Evolutionary conservation across 2,888 invertebrate species (phyloP).

Genomic region (Cetonia aurata): DNA sequence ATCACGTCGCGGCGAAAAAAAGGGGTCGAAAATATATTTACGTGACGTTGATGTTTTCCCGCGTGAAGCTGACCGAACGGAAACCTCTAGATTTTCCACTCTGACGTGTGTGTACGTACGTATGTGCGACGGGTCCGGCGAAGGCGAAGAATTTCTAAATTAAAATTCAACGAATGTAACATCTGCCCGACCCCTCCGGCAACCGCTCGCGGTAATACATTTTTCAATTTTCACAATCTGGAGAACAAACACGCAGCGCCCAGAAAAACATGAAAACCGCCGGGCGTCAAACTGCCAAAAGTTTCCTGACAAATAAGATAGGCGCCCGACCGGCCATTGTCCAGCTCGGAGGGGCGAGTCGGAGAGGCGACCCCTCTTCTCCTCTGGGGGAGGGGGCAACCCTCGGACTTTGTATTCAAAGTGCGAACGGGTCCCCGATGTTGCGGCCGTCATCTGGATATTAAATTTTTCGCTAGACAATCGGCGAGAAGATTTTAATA

Average conservation of each 20-base stretch:
- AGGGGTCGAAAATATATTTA: slow-evolving; percentile 35
- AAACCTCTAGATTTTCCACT: slow-evolving; percentile 9
- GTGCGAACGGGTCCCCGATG: slow-evolving; percentile 53
- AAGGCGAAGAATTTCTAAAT: slow-evolving; percentile 40
- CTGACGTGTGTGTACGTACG: slow-evolving; percentile 10
- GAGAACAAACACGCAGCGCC: slow-evolving; percentile 40
- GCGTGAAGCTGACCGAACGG: slow-evolving; percentile 15
- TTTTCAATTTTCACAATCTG: slow-evolving; percentile 46
- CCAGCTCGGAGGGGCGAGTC: slow-evolving; percentile 53
- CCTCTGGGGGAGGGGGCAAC: slow-evolving; percentile 44
- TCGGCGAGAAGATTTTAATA: slow-evolving; percentile 56
- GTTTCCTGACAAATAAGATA: slow-evolving; percentile 64
- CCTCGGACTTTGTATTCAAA: slow-evolving; percentile 59
- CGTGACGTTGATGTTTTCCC: slow-evolving; percentile 25
- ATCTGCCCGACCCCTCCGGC: slow-evolving; percentile 25
- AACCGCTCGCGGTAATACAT: slow-evolving; percentile 36
- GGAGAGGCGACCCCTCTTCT: slow-evolving; percentile 48
- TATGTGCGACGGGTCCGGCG: slow-evolving; percentile 20
- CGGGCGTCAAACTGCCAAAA: slow-evolving; percentile 65
- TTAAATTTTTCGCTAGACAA: slow-evolving; percentile 55
- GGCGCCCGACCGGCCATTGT: slow-evolving; percentile 57
- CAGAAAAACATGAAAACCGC: slow-evolving; percentile 56
- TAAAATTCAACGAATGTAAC: slow-evolving; percentile 43
- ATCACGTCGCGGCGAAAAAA: slow-evolving; percentile 6
- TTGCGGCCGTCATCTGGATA: slow-evolving; percentile 58